Evolutionary conservation across 2,797 vertebrate species (phyloP), one percentile per base, ranked within the genome.

Genomic region (Ciconia nigra): DNA sequence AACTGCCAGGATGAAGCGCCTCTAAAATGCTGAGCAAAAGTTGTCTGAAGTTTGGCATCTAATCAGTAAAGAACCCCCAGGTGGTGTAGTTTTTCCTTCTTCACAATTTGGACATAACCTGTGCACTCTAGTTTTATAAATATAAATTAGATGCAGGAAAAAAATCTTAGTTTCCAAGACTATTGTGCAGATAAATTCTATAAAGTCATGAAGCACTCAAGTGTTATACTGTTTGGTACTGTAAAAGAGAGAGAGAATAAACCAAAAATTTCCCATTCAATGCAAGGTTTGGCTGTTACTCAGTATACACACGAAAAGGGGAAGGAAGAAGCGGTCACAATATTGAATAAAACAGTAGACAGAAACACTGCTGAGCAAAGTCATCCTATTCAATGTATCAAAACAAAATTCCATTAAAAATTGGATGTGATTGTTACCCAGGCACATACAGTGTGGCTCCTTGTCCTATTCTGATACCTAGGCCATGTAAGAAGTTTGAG

Each of bases 401-500:
- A 26, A 66, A 5, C 55, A 47, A 62, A 91, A 58, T 47, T 39
- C 76, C n/a, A 7, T n/a, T 63, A 41, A 39, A 41, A 61, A 13
- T 1, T 5, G 28, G 19, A 8, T 33, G 31, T 66, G 58, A 16
- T 39, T 55, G 44, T 76, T 47, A 28, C 31, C 37, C 31, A 37
- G 8, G 8, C 28, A 15, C 10, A 14, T 37, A 21, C 26, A 33
- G 12, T 3, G 70, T 29, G 47, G 79, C 31, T 79, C 7, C 44
- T 52, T 58, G 35, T n/a, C 57, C 70, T n/a, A 0, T 31, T 52
- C 25, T 33, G n/a, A 29, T 52, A 24, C 31, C 26, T 51, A 31
- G 28, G 8, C 39, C 11, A 5, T 4, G 3, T 15, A 20, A 42
- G 41, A 42, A 4, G 22, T 29, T 44, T 0, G 6, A 77, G 63